A percentile compares a stretch with the other conserved stretches of the same genome.
phyloP scores from a whole-genome alignment of 1,140 invertebrate genomes.

The Doryteuthis pealeii region DNA sequence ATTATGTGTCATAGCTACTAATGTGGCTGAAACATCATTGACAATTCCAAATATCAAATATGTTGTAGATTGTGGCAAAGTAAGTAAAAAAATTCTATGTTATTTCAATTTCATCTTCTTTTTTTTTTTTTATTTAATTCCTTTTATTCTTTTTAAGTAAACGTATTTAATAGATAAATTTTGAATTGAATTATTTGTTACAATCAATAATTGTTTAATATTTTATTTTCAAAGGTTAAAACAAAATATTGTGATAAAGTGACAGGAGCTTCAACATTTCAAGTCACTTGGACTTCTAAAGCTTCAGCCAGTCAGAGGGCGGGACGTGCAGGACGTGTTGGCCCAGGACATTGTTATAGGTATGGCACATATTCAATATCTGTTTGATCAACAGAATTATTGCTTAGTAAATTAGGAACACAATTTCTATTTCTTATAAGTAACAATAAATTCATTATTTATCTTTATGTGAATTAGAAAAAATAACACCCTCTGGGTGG shows the following conservation, averaged over 20 bases:
- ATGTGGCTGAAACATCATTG: conserved; percentile 97
- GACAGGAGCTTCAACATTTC: conserved; percentile 90
- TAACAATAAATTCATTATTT: no score
- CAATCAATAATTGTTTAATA: no score
- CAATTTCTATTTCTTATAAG: no score
- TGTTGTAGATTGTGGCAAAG: conserved; percentile 89
- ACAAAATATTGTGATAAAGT: conserved; percentile 67
- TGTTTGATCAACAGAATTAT: no score
- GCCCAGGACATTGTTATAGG: conserved; percentile 90
- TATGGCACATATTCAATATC: no score
- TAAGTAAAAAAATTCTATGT: conserved; percentile 58
- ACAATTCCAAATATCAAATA: conserved; percentile 95
- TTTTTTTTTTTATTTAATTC: no score
- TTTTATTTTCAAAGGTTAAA: conserved; percentile 52
- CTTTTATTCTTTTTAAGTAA: not conserved
- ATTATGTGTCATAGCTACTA: conserved; percentile 92
- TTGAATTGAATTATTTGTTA: no score
- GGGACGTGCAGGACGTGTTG: conserved; percentile 85
- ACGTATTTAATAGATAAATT: no score
- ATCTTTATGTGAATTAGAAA: no score
- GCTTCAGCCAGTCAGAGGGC: conserved; percentile 92
- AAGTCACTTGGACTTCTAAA: conserved; percentile 86
- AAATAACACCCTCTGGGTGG: no score
- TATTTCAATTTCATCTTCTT: no score
- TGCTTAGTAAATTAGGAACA: no score